Base-by-base conservation (phyloP, 2,113 vertebrate genomes). In the Syngnathoides biaculeatus region DNA sequence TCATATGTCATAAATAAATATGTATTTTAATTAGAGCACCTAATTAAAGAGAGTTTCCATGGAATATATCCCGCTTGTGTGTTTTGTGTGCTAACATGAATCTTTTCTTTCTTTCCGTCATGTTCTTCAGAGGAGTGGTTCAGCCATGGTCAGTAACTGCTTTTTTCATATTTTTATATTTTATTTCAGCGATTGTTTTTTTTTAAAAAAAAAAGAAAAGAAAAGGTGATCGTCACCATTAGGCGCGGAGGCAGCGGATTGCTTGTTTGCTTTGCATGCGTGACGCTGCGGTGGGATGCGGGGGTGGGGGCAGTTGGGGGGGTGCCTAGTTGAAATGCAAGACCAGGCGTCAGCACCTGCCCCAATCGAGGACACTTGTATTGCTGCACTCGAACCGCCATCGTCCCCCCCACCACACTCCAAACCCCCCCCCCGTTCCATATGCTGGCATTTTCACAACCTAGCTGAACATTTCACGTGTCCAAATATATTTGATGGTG, bases 101-200 rank as follows among this genome's bases (percentile, higher is more conserved):
- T 79, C 68, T 88, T 63, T 45, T 53, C 79, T 72, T 72, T 87
- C 61, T 85, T 73, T 75, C 69, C 68, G 48, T 78, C 52, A 70
- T 30, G 39, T 73, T 83, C 81, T 75, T 90, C 93, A 96, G 95
- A 96, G 91, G 95, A 96, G 82, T 96, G 95, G 95, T 96, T 96
- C 92, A 95, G 92, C 91, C 94, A 95, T 94, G 94, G 95, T 96
- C 92, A 94, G 95, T 94, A 19, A 45, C 2, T 53, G 17, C n/a
- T 65, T 64, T 10, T 47, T 65, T 1, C 77, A 10, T n/a, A 72
- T 84, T 82, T 76, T 53, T 79, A 64, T 78, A 59, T 84, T 68
- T 82, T 73, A 81, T 79, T 78, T 78, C 67, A 79, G 68, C 82
- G 75, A 83, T 89, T 79, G 30, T 78, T 83, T 84, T 80, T n/a